Conservation (phyloP, 1,140 invertebrate species). For the Hesperophylax magnus region DNA sequence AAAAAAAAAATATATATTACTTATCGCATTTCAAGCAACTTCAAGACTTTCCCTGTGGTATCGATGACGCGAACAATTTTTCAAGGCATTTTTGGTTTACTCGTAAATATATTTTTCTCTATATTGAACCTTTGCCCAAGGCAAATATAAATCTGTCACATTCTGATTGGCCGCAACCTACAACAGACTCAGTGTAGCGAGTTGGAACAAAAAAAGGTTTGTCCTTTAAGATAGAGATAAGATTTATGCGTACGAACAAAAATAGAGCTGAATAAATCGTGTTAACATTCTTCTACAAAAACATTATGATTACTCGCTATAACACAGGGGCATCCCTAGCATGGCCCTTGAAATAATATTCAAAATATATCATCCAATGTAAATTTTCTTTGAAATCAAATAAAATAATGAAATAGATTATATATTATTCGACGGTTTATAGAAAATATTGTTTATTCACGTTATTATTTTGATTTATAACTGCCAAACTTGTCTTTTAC, state of each 20-base stretch:
- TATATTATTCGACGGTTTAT: no score
- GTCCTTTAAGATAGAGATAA: not conserved
- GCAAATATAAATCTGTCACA: conserved; percentile 50
- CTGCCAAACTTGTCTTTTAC: no score
- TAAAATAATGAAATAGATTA: no score
- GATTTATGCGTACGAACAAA: not conserved
- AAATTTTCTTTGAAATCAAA: no score
- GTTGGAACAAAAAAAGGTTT: not conserved
- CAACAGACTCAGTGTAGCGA: not conserved
- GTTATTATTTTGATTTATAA: no score
- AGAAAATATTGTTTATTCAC: no score
- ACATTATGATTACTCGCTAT: no score
- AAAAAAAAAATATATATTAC: not conserved
- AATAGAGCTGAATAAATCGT: no score
- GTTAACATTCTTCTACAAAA: no score
- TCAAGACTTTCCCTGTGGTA: not conserved
- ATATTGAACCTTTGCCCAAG: conserved; percentile 13
- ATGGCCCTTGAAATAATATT: no score
- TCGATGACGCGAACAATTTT: conserved; percentile 35
- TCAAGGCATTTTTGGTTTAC: conserved; percentile 2
- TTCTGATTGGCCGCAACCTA: conserved; percentile 16
- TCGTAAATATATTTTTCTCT: conserved; percentile 34
- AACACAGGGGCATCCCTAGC: no score
- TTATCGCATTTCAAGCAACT: not conserved
- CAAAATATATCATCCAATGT: no score